Conservation (phyloP, 2,113 vertebrate species). For the Toxotes chatareus region DNA sequence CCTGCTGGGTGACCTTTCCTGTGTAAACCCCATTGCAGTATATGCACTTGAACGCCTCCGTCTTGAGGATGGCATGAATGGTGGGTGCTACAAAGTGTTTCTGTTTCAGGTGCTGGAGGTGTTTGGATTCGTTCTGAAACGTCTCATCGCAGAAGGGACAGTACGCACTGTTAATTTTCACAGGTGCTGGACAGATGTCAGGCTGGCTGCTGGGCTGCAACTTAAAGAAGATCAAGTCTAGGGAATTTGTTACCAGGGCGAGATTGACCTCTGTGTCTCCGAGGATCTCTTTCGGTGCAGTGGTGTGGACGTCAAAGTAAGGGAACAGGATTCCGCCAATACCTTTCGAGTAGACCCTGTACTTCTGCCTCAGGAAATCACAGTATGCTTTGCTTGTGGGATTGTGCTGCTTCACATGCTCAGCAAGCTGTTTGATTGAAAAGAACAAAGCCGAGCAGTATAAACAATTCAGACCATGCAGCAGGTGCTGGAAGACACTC, state of each 20-base stretch:
- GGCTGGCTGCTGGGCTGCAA: slow-evolving; percentile 85
- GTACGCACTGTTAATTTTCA: slow-evolving; percentile 79
- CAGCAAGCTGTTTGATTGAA: slow-evolving; percentile 88
- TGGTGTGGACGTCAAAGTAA: slow-evolving; percentile 91
- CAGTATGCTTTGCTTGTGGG: slow-evolving; percentile 87
- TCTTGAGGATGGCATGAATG: slow-evolving; percentile 93
- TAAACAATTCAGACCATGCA: slow-evolving; percentile 93
- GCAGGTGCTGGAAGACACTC: slow-evolving; percentile 91
- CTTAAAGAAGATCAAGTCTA: slow-evolving; percentile 89
- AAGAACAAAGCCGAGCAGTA: slow-evolving; percentile 93
- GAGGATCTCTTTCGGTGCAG: slow-evolving; percentile 88
- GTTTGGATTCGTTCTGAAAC: slow-evolving; percentile 83
- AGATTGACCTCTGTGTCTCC: slow-evolving; percentile 92
- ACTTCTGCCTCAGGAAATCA: slow-evolving; percentile 91
- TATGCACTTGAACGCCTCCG: slow-evolving; percentile 96
- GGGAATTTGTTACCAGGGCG: slow-evolving; percentile 89
- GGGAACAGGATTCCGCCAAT: slow-evolving; percentile 89
- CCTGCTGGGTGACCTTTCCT: slow-evolving; percentile 93
- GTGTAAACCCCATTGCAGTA: slow-evolving; percentile 98
- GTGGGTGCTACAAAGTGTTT: slow-evolving; percentile 95
- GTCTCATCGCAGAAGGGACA: slow-evolving; percentile 93
- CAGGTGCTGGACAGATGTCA: slow-evolving; percentile 64
- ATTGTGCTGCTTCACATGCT: slow-evolving; percentile 90
- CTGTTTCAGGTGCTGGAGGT: slow-evolving; percentile 91
- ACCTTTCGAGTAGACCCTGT: slow-evolving; percentile 87